Conservation (phyloP, 2,113 vertebrate genomes). For the Ciconia stormi region DNA sequence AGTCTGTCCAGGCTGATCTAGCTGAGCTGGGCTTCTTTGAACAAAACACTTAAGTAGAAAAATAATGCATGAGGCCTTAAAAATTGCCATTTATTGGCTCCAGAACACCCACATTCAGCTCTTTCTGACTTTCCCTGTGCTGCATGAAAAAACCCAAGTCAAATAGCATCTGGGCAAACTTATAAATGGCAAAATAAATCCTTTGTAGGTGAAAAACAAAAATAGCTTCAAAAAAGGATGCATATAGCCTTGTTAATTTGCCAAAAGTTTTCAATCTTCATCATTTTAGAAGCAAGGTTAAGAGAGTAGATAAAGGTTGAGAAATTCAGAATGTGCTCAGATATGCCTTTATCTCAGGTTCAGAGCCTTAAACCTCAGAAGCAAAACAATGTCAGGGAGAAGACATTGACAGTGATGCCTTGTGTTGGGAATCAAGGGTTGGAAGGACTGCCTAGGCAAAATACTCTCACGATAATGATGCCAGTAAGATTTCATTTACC, state of each 20-base stretch:
- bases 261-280: slow-evolving; percentile 34
- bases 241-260: slow-evolving; percentile 27
- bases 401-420: not conserved
- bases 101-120: not conserved
- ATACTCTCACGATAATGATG: not conserved
- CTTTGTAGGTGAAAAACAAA: slow-evolving; percentile 4
- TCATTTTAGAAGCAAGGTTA: slow-evolving; percentile 18
- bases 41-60: not conserved
- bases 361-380: not conserved
- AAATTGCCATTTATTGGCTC: not conserved
- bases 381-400: not conserved
- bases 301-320: not conserved
- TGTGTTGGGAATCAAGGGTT: not conserved
- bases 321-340: not conserved
- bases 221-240: not conserved
- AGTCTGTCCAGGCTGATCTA: not conserved
- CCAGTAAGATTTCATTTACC: slow-evolving; percentile 33
- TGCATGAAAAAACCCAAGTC: not conserved
- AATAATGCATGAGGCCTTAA: not conserved
- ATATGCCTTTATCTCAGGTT: not conserved
- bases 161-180: not conserved
- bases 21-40: not conserved
- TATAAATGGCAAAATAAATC: slow-evolving; percentile 14
- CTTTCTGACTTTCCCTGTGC: not conserved
- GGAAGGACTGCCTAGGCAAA: not conserved